Evolutionary conservation across 2,797 vertebrate species (phyloP), one percentile per base, ranked within the genome.

Genomic region (Chromobotia macracanthus): DNA sequence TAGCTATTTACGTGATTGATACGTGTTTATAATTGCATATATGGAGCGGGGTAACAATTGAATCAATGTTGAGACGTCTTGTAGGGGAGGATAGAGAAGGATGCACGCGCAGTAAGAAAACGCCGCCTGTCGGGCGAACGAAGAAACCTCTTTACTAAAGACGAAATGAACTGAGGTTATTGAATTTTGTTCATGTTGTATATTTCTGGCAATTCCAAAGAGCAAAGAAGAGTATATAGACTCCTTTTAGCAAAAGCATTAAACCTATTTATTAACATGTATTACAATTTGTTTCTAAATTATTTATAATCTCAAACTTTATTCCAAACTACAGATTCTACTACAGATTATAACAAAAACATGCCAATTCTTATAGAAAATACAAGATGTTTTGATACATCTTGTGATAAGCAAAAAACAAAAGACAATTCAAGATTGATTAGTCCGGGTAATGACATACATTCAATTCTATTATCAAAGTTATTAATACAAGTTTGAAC

Each of bases 191-290:
- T 38, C 4, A 38, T 38, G 35, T 38, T 38, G 10, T 41, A 41
- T 9, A 41, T 9, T 41, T 41, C 1, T 8, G 11, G 2, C 16
- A 53, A 68, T 53, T 53, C 48, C 16, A 38, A 60, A 46, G 28
- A 4, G 38, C 3, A 11, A 1, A 2, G 63, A 64, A 19, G 5
- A 75, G 51, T 9, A 67, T 16, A 66, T 11, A 31, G 11, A 46
- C 35, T 3, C 58, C 46, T 19, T 58, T 2, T 4, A 50, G 35
- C 28, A 35, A 74, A 21, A 3, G 19, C 13, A 63, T 67, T 6
- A 38, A n/a, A 55, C 55, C n/a, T 18, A 64, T 68, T 76, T 68
- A 68, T 76, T 68, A 56, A 19, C 21, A 18, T 56, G 12, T 56
- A 28, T 31, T 67, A 1, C 23, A 21, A 65, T 13, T 28, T 41